These are phyloP conservation scores for Caenorhabditis sinica DNA, from an alignment of 2,888 invertebrate species.

Conservation along the genomic window DNA sequence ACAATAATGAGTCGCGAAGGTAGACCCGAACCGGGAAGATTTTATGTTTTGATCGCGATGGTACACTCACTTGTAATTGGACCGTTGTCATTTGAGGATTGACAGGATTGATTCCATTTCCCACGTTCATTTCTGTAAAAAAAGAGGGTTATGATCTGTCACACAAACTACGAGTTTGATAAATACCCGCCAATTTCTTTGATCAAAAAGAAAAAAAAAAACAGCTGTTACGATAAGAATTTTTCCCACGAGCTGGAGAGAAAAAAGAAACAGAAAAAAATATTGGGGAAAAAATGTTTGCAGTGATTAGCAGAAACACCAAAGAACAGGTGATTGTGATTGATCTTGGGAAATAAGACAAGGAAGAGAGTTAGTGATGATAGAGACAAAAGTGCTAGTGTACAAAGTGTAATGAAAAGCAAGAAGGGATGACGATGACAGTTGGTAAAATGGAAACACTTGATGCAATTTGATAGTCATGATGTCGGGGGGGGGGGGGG, in stretches of 20 bases:
- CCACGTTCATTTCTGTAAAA: slow-evolving; percentile 67
- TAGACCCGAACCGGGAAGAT: not conserved
- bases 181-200: not conserved
- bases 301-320: slow-evolving; percentile 20
- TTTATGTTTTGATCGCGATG: slow-evolving; percentile 24
- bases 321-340: slow-evolving; percentile 29
- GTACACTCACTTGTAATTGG: slow-evolving; percentile 53
- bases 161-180: slow-evolving; percentile 6
- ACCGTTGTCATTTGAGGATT: slow-evolving; percentile 27
- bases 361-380: slow-evolving; percentile 13
- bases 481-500: slow-evolving; percentile 33
- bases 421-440: slow-evolving; percentile 30
- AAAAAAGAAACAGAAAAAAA: not conserved
- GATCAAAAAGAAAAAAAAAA: not conserved
- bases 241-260: not conserved
- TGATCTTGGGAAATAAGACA: slow-evolving; percentile 25
- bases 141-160: not conserved
- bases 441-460: slow-evolving; percentile 59
- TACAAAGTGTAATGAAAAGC: slow-evolving; percentile 53
- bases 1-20: slow-evolving; percentile 36
- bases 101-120: slow-evolving; percentile 47
- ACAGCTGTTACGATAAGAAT: slow-evolving; percentile 24
- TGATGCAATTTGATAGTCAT: slow-evolving; percentile 64
- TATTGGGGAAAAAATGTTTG: slow-evolving; percentile 10
- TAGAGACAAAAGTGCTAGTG: slow-evolving; percentile 25